Percentiles rank a stretch among this genome's conserved stretches.
These are phyloP conservation scores for Ormyrus thymus DNA, from an alignment of 2,888 invertebrate genomes.

Conservation along the genomic window DNA sequence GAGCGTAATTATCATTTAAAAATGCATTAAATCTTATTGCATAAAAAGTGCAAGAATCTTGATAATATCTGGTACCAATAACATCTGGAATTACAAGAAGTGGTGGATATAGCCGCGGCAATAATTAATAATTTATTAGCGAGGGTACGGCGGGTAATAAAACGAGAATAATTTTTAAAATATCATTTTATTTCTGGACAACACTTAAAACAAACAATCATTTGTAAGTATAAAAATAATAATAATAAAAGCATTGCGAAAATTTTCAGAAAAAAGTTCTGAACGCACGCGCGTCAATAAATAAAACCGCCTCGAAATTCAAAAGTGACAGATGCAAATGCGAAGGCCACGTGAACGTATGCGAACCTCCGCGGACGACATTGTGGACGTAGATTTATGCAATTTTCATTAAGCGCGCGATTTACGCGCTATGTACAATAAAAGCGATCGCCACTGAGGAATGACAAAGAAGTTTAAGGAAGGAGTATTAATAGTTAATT, in stretches of 20 bases:
- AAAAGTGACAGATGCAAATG: conserved; percentile 22
- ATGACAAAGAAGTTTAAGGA: conserved; percentile 24
- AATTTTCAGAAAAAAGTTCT: conserved; percentile 9
- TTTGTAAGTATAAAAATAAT: conserved; percentile 10
- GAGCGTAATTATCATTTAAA: not conserved
- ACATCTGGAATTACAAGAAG: not conserved
- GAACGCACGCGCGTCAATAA: conserved; percentile 22
- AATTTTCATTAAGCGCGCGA: conserved; percentile 42
- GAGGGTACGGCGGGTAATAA: too few relatives aligned
- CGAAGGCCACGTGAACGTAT: conserved; percentile 14
- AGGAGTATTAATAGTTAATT: conserved; percentile 44
- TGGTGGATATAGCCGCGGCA: too few relatives aligned
- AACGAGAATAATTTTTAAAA: conserved; percentile 5
- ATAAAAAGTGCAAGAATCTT: not conserved
- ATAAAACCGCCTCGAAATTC: conserved; percentile 14
- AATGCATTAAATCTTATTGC: not conserved
- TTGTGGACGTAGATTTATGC: conserved; percentile 41
- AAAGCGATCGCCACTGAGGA: conserved; percentile 22
- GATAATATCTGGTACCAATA: not conserved
- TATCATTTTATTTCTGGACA: conserved; percentile 33
- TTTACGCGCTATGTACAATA: conserved; percentile 33
- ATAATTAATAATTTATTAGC: too few relatives aligned
- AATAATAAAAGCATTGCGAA: conserved; percentile 38
- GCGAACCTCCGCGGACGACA: conserved; percentile 5
- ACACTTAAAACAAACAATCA: conserved; percentile 21